A percentile compares a stretch with the other conserved stretches of the same genome.
These are phyloP conservation scores for Agrypnus murinus DNA, from an alignment of 2,888 invertebrate genomes.

Conservation along the genomic window DNA sequence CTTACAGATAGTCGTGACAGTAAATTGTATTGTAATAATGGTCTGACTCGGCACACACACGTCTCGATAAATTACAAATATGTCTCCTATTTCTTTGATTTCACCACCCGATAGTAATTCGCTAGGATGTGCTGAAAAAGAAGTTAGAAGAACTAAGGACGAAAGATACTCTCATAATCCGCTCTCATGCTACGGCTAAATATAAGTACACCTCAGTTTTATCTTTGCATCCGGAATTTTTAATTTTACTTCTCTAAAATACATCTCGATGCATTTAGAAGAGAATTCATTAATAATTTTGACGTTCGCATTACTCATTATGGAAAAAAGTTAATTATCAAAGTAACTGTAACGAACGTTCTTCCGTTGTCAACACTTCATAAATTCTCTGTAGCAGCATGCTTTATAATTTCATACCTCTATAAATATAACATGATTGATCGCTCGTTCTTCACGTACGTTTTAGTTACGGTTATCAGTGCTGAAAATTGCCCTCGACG, in stretches of 20 bases:
- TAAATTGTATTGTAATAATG: too few relatives aligned
- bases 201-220: neutral
- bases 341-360: slow-evolving; percentile 49
- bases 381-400: slow-evolving; percentile 51
- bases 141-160: too few relatives aligned
- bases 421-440: slow-evolving; percentile 59
- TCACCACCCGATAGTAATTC: too few relatives aligned
- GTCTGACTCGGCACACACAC: too few relatives aligned
- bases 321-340: slow-evolving; percentile 50
- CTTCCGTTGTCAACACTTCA: slow-evolving; percentile 50
- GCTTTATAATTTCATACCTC: slow-evolving; percentile 55
- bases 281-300: slow-evolving; percentile 45
- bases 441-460: slow-evolving; percentile 53
- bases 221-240: slow-evolving; percentile 34
- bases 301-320: slow-evolving; percentile 48
- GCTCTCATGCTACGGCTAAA: too few relatives aligned
- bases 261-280: slow-evolving; percentile 37
- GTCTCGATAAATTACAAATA: too few relatives aligned
- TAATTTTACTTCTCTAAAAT: slow-evolving; percentile 35
- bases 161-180: too few relatives aligned
- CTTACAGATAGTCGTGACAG: too few relatives aligned
- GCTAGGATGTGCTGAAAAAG: too few relatives aligned
- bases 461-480: slow-evolving; percentile 56
- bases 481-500: slow-evolving; percentile 54
- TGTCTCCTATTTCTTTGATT: too few relatives aligned